Base-by-base conservation (phyloP, 2,113 vertebrate genomes). In the Grallaria varia region DNA sequence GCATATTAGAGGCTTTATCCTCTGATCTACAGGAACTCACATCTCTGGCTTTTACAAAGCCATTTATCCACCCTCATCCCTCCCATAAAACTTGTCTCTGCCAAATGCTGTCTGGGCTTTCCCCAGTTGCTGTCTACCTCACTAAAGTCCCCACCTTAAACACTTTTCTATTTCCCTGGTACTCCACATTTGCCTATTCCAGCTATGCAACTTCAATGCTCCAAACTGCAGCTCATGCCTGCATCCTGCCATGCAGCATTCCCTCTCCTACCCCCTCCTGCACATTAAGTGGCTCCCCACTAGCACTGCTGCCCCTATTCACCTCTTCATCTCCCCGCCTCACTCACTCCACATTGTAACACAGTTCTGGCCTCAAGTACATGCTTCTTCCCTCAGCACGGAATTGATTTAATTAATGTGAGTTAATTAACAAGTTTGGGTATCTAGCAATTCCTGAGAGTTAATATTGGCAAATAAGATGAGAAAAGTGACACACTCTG, bases 351-450 rank as follows among this genome's bases (percentile, higher is more conserved):
- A 10, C 82, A 83, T 67, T 74, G 74, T 62, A 96, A 71, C 40
- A 78, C 4, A 71, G n/a, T 8, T 17, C 58, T 85, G 31, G 53
- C 30, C 67, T 76, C 49, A 67, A 85, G 74, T 82, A 90, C 47
- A 21, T 10, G 42, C n/a, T 87, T 50, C 74, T 82, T 69, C 33
- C 39, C 45, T 82, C 81, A 60, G 45, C 50, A 56, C 24, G 33
- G 87, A 93, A 86, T 12, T 35, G 44, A 84, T 90, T 73, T 91
- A 95, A 95, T 77, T 91, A 85, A 93, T 67, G 39, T 83, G 75
- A 90, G 35, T 63, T 84, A 90, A 96, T 90, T 93, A 93, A 96
- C 45, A 59, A 64, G 63, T 71, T 17, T 62, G 55, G 52, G 53
- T 87, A 81, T 59, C 81, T 33, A 87, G 58, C 56, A 93, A 84